These are phyloP conservation scores for Rhinoderma darwinii DNA, from an alignment of 2,113 vertebrate species.

Conservation along the genomic window DNA sequence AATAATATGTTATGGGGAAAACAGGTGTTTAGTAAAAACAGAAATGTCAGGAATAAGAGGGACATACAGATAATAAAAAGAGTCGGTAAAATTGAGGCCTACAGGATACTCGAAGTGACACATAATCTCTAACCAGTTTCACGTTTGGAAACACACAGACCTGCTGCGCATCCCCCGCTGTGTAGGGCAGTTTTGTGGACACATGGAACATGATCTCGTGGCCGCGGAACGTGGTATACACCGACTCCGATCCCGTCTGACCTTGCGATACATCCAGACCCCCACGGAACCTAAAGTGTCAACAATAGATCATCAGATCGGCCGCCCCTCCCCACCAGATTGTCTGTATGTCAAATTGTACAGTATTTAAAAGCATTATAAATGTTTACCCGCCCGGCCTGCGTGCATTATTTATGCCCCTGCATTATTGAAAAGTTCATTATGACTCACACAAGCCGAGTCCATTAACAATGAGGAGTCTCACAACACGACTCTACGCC, in stretches of 20 bases:
- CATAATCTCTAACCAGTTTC: neutral
- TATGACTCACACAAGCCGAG: neutral
- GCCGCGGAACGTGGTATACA: conserved; percentile 85
- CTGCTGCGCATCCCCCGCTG: conserved; percentile 88
- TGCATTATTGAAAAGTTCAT: conserved; percentile 24
- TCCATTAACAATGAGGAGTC: neutral
- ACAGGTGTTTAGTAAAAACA: no score
- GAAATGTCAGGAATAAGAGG: neutral
- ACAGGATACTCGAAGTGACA: neutral
- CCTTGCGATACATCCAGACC: conserved; percentile 88
- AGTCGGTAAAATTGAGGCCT: neutral
- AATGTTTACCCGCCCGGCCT: neutral
- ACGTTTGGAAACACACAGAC: conserved; percentile 63
- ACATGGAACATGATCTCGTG: conserved; percentile 93
- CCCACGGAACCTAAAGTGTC: conserved; percentile 81
- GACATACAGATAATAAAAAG: neutral
- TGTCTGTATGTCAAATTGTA: neutral
- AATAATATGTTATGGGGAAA: no score
- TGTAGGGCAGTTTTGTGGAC: conserved; percentile 88
- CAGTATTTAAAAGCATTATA: neutral
- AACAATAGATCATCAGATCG: neutral
- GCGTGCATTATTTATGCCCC: conserved; percentile 1
- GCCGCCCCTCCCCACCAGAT: neutral
- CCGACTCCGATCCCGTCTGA: conserved; percentile 85
- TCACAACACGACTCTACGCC: neutral